Percentiles rank a stretch among this genome's conserved stretches.
These are phyloP conservation scores for Gobio occitaniae DNA, from an alignment of 2,797 vertebrate species.

Conservation along the genomic window DNA sequence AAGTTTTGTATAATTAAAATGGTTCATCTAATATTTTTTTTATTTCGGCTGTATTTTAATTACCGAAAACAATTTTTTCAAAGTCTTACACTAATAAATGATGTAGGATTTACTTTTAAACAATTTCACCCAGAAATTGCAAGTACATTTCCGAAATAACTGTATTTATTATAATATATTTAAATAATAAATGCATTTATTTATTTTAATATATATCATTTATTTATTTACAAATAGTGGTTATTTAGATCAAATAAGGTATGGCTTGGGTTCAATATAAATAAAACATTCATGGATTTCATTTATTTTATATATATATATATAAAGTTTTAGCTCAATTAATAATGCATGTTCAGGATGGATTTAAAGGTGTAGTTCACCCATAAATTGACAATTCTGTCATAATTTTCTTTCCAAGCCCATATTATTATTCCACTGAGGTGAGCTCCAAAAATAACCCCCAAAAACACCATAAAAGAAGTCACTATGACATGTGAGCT, in stretches of 20 bases:
- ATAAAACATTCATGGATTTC: too few relatives aligned
- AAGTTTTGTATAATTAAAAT: neutral
- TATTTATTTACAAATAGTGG: too few relatives aligned
- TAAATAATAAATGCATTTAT: too few relatives aligned
- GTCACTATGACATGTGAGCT: neutral
- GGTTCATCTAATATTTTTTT: neutral
- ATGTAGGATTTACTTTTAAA: neutral
- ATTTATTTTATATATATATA: too few relatives aligned
- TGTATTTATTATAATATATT: too few relatives aligned
- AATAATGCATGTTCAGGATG: neutral
- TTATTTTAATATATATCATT: too few relatives aligned
- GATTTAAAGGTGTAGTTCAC: neutral
- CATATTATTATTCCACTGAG: neutral
- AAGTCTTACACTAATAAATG: neutral
- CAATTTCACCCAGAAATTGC: neutral
- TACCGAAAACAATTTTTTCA: neutral
- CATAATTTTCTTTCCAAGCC: neutral
- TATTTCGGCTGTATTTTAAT: neutral
- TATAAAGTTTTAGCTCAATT: too few relatives aligned
- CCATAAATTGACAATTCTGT: neutral
- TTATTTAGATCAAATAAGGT: too few relatives aligned
- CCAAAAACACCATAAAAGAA: neutral
- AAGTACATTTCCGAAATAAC: neutral
- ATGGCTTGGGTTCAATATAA: too few relatives aligned
- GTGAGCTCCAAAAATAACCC: neutral